phyloP scores from a whole-genome alignment of 2,113 vertebrate species.

The Phalacrocorax aristotelis region DNA sequence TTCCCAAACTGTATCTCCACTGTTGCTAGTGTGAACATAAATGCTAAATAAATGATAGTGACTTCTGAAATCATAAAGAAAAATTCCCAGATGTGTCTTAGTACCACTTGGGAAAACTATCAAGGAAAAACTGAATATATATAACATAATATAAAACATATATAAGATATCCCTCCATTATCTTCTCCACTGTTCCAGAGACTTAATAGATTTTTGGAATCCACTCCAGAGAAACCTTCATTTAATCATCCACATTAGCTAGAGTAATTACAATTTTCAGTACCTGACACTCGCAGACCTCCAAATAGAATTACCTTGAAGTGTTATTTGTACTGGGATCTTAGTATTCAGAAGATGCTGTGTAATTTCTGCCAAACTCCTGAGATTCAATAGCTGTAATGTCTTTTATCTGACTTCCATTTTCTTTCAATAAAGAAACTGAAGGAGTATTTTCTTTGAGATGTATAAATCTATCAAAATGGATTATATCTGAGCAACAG shows the following conservation, averaged over 20 bases:
- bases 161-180: not conserved
- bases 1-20: not conserved
- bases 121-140: not conserved
- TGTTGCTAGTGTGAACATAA: not conserved
- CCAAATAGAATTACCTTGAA: conserved; percentile 44
- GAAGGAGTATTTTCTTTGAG: conserved; percentile 57
- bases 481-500: conserved; percentile 25
- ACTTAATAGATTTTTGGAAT: not conserved
- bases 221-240: conserved; percentile 26
- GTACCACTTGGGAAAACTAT: not conserved
- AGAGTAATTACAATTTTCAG: conserved; percentile 53
- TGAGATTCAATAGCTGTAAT: conserved; percentile 1
- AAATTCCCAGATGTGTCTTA: not conserved
- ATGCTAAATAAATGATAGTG: not conserved
- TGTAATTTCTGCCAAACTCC: conserved; percentile 52
- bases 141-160: too few relatives aligned
- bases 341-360: conserved; percentile 63
- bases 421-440: conserved; percentile 65
- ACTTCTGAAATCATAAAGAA: not conserved
- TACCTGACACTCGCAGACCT: conserved; percentile 3
- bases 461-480: conserved; percentile 46
- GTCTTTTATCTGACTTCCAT: conserved; percentile 71
- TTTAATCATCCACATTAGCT: conserved; percentile 46
- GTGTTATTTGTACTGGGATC: conserved; percentile 16
- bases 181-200: not conserved